Conservation (phyloP, 1,140 invertebrate species). For the Zophobas atratus region DNA sequence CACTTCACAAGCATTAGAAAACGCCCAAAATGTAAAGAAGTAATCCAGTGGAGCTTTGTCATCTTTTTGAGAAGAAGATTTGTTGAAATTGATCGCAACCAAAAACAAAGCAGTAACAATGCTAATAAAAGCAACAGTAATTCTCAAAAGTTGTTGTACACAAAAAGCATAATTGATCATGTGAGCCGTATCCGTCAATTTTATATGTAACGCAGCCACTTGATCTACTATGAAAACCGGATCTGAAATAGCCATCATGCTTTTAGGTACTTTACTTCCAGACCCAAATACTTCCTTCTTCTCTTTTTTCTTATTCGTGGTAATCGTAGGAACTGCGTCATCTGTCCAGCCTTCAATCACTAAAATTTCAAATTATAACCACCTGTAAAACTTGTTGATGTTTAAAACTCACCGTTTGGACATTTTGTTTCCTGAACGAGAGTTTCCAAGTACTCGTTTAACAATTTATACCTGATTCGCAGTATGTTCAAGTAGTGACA, state of each 20-base stretch:
- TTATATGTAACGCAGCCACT: slow-evolving; percentile 54
- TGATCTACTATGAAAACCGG: slow-evolving; percentile 51
- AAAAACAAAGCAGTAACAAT: slow-evolving; percentile 55
- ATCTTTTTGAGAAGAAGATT: slow-evolving; percentile 7
- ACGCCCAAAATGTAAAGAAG: slow-evolving; percentile 53
- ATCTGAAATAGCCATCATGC: slow-evolving; percentile 34
- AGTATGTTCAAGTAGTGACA: slow-evolving; percentile 47
- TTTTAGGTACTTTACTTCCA: slow-evolving; percentile 22
- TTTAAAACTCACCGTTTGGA: slow-evolving; percentile 32
- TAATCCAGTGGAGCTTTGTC: slow-evolving; percentile 35
- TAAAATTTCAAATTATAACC: slow-evolving; percentile 24
- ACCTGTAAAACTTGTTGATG: slow-evolving; percentile 20
- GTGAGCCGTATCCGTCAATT: slow-evolving; percentile 53
- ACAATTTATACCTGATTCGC: slow-evolving; percentile 42
- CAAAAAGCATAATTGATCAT: slow-evolving; percentile 53
- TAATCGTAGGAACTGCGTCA: slow-evolving; percentile 3
- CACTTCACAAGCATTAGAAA: slow-evolving; percentile 51
- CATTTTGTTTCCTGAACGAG: slow-evolving; percentile 30
- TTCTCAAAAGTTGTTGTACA: slow-evolving; percentile 56
- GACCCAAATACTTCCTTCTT: slow-evolving; percentile 16
- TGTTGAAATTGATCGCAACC: slow-evolving; percentile 53
- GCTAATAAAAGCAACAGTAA: slow-evolving; percentile 53
- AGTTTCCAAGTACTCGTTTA: slow-evolving; percentile 54
- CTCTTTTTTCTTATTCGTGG: background rate
- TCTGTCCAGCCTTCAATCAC: slow-evolving; percentile 36